Conservation (phyloP, 2,113 vertebrate genomes). For the Gopherus evgoodei region DNA sequence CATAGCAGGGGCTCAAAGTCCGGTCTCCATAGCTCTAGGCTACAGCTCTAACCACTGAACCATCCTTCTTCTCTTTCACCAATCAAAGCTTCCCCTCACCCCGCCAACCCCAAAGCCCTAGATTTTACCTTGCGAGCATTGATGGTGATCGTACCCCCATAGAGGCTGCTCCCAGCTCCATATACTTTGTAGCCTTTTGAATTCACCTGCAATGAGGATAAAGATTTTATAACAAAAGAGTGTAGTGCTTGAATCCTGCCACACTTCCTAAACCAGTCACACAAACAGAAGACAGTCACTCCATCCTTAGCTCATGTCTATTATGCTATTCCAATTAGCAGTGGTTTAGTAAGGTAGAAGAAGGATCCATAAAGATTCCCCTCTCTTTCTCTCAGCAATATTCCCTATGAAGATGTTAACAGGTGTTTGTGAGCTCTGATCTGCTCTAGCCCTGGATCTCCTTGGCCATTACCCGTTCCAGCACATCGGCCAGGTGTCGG, state of each 20-base stretch:
- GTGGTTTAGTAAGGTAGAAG: background rate
- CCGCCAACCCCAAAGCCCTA: fast-evolving
- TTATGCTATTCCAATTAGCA: background rate
- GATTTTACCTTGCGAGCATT: constrained; percentile 92
- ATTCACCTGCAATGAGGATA: constrained; percentile 86
- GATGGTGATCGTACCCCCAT: constrained; percentile 95
- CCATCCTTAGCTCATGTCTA: background rate
- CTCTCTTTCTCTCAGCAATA: background rate
- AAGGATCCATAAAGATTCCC: background rate
- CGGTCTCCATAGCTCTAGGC: background rate
- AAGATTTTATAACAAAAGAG: background rate
- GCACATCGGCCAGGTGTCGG: constrained; percentile 90
- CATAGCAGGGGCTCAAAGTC: background rate
- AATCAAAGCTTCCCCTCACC: background rate
- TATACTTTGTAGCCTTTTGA: constrained; percentile 98
- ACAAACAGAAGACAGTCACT: background rate
- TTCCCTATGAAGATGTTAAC: background rate
- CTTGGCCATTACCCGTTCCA: constrained; percentile 87
- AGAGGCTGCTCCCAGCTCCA: constrained; percentile 94
- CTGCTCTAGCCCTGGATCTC: background rate
- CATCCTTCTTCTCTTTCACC: background rate
- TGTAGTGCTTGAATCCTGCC: background rate
- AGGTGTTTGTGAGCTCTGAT: background rate
- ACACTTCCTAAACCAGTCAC: background rate
- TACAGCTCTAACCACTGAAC: fast-evolving